Base-by-base conservation (phyloP, 2,113 vertebrate genomes). In the Himantopus leucocephalus region DNA sequence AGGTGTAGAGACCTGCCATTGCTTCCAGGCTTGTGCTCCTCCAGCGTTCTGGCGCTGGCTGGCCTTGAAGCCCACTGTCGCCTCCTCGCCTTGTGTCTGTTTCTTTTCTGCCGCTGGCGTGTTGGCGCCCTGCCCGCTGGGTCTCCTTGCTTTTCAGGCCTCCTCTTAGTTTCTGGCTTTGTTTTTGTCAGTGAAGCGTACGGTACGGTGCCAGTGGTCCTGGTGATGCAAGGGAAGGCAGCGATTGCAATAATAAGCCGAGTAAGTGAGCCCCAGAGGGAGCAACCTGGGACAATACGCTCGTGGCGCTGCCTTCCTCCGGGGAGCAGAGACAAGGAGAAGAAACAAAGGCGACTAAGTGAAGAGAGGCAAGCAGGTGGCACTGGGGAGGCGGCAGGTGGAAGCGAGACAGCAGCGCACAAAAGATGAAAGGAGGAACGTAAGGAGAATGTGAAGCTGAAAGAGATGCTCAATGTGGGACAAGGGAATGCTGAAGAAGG, bases 301-400 rank as follows among this genome's bases (percentile, higher is more conserved):
- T 60, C 6, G 7, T 43, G 76, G 80, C 6, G 85, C 89, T 13
- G 90, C 80, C 66, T 50, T 85, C 89, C 95, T 8, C 84, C n/a
- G 0, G 92, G 93, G 71, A 82, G 71, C 34, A 9, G 92, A 20
- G 83, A 47, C 17, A 3, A 15, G 87, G 77, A 10, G 34, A 30
- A 13, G 72, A 32, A 88, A 96, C 93, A 93, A 90, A 94, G 88
- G n/a, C 56, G 71, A n/a, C 34, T 0, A 1, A 55, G 90, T 32
- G 85, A 41, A 26, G 18, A 34, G 92, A 62, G 72, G 67, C 29
- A 17, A 53, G 94, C 88, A 67, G 93, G 93, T 86, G 92, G 91
- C 95, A 50, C 66, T 2, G 71, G 78, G 78, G 88, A 39, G 84
- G 79, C 2, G 2, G 90, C 81, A 82, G 94, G 92, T 81, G 94